phyloP scores from a whole-genome alignment of 2,113 vertebrate species.

The Origma solitaria region DNA sequence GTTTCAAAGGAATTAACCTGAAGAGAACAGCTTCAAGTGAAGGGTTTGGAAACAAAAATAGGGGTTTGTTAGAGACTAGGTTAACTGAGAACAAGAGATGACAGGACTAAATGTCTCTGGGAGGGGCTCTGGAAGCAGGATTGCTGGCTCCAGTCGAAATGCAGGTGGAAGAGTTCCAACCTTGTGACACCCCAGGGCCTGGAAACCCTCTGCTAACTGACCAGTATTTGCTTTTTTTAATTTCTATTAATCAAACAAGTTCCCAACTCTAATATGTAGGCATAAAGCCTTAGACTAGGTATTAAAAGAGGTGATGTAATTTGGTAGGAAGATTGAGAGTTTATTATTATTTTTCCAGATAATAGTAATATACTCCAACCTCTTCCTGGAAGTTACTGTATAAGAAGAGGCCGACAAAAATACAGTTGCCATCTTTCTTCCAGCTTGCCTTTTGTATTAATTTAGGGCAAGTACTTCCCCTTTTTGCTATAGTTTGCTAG shows the following conservation, averaged over 20 bases:
- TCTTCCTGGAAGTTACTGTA: background rate
- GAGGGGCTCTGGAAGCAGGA: background rate
- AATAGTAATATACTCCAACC: background rate
- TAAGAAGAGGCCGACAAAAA: background rate
- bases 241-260: background rate
- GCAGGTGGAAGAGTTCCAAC: background rate
- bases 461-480: background rate
- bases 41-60: background rate
- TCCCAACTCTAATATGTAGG: background rate
- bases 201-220: background rate
- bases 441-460: constrained; percentile 18
- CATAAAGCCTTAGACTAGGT: background rate
- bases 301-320: background rate
- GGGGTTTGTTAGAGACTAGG: background rate
- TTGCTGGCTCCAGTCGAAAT: background rate
- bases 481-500: background rate
- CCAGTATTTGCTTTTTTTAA: background rate
- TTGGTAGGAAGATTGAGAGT: background rate
- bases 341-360: background rate
- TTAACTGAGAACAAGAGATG: background rate
- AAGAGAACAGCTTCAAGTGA: background rate
- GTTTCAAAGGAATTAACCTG: background rate
- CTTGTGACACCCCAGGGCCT: background rate
- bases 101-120: background rate
- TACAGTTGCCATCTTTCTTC: background rate